phyloP scores from a whole-genome alignment of 2,797 vertebrate species.

The Sebastes matsubarae region DNA sequence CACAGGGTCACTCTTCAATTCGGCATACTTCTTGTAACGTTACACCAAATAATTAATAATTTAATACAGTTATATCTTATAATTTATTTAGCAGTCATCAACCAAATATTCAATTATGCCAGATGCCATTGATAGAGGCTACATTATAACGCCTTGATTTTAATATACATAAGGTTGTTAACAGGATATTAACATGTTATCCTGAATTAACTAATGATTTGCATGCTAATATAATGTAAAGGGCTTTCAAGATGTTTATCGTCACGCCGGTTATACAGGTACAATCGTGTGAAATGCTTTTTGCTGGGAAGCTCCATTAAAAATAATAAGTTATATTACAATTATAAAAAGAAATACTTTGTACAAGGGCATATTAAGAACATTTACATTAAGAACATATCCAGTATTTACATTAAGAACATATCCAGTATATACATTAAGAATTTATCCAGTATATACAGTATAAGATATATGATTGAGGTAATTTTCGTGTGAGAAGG shows the following conservation, averaged over 20 bases:
- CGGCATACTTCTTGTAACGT: not conserved
- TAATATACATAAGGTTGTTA: not conserved
- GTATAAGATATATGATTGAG: too few relatives aligned
- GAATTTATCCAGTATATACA: too few relatives aligned
- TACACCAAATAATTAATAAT: not conserved
- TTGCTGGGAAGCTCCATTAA: too few relatives aligned
- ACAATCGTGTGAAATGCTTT: too few relatives aligned
- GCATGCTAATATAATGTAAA: not conserved
- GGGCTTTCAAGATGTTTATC: fast-evolving
- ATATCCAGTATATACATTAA: too few relatives aligned
- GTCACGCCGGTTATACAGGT: too few relatives aligned
- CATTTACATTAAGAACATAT: too few relatives aligned
- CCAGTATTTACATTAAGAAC: too few relatives aligned
- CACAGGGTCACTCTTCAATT: not conserved
- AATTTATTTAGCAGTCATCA: not conserved
- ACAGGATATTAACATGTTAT: not conserved
- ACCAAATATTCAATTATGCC: not conserved
- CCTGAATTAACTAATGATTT: not conserved
- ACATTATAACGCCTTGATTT: not conserved
- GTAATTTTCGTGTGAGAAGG: too few relatives aligned
- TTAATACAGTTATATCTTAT: not conserved
- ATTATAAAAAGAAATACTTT: too few relatives aligned
- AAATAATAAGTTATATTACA: too few relatives aligned
- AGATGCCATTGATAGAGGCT: fast-evolving
- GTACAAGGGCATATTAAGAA: too few relatives aligned